Percentiles rank a stretch among this genome's conserved stretches.
Evolutionary conservation across 2,888 invertebrate species (phyloP).

Genomic region (Melinopterus prodromus): DNA sequence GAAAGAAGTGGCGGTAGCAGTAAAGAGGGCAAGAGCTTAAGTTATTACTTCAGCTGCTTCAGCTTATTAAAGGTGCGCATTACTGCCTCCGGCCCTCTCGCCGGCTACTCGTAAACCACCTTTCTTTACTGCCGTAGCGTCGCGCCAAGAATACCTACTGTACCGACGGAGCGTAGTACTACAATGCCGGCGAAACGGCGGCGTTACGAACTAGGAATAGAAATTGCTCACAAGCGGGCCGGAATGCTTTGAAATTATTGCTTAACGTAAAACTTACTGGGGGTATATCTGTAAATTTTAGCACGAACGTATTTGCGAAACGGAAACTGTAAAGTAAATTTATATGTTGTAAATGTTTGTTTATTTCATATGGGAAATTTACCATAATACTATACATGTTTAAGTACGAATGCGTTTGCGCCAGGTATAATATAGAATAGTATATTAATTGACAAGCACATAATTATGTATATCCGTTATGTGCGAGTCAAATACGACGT

Average conservation of each 20-base stretch:
- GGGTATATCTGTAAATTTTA: background rate
- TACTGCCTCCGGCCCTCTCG: background rate
- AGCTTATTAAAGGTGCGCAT: conserved; percentile 23
- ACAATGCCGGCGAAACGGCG: background rate
- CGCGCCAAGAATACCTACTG: conserved; percentile 4
- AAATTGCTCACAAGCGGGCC: background rate
- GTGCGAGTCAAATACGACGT: no score
- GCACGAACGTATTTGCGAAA: background rate
- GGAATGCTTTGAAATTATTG: background rate
- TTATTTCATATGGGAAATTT: background rate
- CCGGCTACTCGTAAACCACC: conserved; percentile 23
- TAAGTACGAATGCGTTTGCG: background rate
- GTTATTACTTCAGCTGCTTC: conserved; percentile 20
- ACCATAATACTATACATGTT: background rate
- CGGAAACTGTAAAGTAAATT: background rate
- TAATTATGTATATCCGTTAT: no score
- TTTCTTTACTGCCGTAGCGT: conserved; percentile 20
- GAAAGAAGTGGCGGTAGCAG: background rate
- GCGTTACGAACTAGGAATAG: conserved; percentile 4
- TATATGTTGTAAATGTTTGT: background rate
- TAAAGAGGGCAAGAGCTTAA: conserved; percentile 18
- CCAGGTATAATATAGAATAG: no score
- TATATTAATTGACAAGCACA: no score
- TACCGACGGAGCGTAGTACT: background rate
- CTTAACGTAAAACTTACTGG: background rate